Percentiles rank a stretch among this genome's conserved stretches.
Evolutionary conservation across 2,888 invertebrate genomes (phyloP).

Genomic region (Automeris io): DNA sequence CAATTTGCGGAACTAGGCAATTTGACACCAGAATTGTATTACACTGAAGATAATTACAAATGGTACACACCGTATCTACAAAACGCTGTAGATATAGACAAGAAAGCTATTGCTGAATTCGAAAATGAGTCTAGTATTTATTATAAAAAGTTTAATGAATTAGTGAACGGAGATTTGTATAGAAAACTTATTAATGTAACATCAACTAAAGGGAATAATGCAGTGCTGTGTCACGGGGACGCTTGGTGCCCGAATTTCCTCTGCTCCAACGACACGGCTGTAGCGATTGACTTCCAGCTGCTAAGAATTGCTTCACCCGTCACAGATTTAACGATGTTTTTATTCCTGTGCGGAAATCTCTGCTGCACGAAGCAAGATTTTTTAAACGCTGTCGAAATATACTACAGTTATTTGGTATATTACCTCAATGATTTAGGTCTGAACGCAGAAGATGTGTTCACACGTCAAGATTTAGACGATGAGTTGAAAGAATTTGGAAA

Average conservation of each 20-base stretch:
- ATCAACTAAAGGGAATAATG: slow-evolving; percentile 21
- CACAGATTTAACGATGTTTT: slow-evolving; percentile 34
- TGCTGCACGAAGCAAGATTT: slow-evolving; percentile 29
- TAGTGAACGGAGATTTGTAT: slow-evolving; percentile 31
- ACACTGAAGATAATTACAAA: slow-evolving; percentile 27
- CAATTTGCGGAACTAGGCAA: slow-evolving; percentile 28
- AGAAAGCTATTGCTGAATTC: slow-evolving; percentile 28
- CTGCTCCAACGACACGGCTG: slow-evolving; percentile 26
- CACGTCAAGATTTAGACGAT: slow-evolving; percentile 27
- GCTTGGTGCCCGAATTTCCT: slow-evolving; percentile 46
- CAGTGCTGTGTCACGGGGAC: slow-evolving; percentile 45
- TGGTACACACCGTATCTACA: slow-evolving; percentile 37
- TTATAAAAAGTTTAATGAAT: slow-evolving; percentile 33
- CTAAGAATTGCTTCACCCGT: slow-evolving; percentile 37
- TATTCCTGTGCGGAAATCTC: slow-evolving; percentile 28
- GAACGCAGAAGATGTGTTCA: slow-evolving; percentile 25
- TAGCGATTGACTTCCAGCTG: slow-evolving; percentile 45
- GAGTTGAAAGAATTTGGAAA: slow-evolving; percentile 40
- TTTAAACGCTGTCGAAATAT: slow-evolving; percentile 29
- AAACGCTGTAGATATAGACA: slow-evolving; percentile 32
- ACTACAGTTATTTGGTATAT: slow-evolving; percentile 31
- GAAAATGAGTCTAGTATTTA: slow-evolving; percentile 33
- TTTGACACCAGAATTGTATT: slow-evolving; percentile 34
- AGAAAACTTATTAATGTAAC: slow-evolving; percentile 27
- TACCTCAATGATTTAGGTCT: slow-evolving; percentile 40